Conservation (phyloP, 2,113 vertebrate species). For the Phainopepla nitens region DNA sequence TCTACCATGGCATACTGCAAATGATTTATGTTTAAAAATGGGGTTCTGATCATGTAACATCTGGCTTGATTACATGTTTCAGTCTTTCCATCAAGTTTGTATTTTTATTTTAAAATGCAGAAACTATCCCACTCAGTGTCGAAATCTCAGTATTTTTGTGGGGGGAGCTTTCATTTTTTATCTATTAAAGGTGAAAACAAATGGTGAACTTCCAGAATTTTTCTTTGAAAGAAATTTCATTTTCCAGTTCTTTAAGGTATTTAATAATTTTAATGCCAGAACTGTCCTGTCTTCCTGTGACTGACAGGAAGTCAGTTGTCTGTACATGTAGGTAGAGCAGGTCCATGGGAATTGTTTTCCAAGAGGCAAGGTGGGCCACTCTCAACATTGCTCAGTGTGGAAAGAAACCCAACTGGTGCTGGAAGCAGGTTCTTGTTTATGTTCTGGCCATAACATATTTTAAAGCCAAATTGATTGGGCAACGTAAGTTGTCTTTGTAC, state of each 20-base stretch:
- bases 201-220: neutral
- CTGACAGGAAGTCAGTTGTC: neutral
- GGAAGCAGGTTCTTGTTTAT: neutral
- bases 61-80: neutral
- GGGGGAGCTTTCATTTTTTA: neutral
- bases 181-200: neutral
- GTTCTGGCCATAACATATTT: neutral
- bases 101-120: neutral
- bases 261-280: neutral
- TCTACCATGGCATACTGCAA: neutral
- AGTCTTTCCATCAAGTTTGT: neutral
- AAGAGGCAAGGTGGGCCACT: neutral
- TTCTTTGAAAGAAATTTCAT: neutral
- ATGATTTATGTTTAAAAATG: neutral
- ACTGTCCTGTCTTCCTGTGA: neutral
- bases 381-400: neutral
- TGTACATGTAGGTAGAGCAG: neutral
- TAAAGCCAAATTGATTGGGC: neutral
- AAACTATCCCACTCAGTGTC: neutral
- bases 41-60: neutral
- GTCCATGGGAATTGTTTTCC: neutral
- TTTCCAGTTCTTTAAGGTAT: neutral
- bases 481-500: neutral
- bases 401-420: neutral
- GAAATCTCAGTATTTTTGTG: neutral